phyloP scores from a whole-genome alignment of 2,888 invertebrate species.

The Allolobophora icterica region DNA sequence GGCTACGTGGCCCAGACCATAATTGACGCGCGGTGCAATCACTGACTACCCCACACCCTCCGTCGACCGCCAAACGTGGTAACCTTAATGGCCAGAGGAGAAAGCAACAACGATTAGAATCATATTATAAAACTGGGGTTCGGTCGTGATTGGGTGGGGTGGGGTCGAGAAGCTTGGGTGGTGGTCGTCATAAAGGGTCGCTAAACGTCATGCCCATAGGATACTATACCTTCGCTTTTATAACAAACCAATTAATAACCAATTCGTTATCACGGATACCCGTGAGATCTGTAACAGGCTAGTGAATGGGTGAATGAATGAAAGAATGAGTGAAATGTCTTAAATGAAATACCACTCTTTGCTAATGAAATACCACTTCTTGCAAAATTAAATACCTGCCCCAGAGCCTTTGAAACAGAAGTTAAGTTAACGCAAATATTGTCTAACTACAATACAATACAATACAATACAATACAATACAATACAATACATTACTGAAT shows the following conservation, averaged over 20 bases:
- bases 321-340: background rate
- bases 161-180: background rate
- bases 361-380: background rate
- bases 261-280: background rate
- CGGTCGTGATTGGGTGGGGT: background rate
- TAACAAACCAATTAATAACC: background rate
- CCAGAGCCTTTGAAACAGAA: background rate
- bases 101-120: background rate
- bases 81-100: background rate
- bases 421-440: no score
- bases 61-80: background rate
- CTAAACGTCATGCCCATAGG: background rate
- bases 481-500: no score
- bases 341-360: background rate
- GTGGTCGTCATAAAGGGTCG: background rate
- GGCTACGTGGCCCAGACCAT: slow-evolving; percentile 17
- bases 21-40: background rate
- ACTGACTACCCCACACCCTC: background rate
- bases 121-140: background rate
- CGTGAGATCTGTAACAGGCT: background rate
- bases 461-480: no score
- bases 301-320: background rate
- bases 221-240: background rate
- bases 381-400: background rate
- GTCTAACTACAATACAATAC: no score